Percentiles rank a stretch among this genome's conserved stretches.
Evolutionary conservation across 2,113 vertebrate genomes (phyloP).

Genomic region (Lophura nycthemera): DNA sequence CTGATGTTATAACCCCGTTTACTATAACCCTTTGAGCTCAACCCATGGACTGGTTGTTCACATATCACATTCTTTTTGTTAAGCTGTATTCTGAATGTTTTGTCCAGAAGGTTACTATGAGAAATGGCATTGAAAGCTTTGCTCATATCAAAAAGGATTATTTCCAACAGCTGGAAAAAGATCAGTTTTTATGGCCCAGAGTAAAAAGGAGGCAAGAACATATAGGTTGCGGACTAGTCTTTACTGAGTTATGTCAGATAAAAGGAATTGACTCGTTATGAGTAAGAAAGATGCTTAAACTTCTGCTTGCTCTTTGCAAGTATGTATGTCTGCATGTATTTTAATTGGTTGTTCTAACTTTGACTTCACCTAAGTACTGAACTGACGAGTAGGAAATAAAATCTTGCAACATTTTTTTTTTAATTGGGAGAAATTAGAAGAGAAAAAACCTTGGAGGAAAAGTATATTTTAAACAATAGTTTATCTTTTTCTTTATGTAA

Average conservation of each 20-base stretch:
- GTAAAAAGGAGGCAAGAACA: neutral
- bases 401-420: neutral
- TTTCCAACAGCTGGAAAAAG: neutral
- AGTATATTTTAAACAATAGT: neutral
- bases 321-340: fast-evolving
- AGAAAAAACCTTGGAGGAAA: neutral
- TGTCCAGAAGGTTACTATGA: neutral
- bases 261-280: neutral
- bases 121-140: neutral
- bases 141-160: neutral
- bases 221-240: neutral
- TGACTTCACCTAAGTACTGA: neutral
- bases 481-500: neutral
- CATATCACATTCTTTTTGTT: neutral
- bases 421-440: neutral
- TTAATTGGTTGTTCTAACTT: neutral
- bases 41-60: neutral
- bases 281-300: neutral
- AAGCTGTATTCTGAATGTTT: neutral
- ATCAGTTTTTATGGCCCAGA: neutral
- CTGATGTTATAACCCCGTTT: neutral
- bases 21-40: neutral
- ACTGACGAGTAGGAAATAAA: neutral
- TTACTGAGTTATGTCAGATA: neutral
- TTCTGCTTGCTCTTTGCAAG: neutral